A percentile compares a stretch with the other conserved stretches of the same genome.
Conservation (phyloP, 1,140 invertebrate species). For the Heliconius nattereri region DNA sequence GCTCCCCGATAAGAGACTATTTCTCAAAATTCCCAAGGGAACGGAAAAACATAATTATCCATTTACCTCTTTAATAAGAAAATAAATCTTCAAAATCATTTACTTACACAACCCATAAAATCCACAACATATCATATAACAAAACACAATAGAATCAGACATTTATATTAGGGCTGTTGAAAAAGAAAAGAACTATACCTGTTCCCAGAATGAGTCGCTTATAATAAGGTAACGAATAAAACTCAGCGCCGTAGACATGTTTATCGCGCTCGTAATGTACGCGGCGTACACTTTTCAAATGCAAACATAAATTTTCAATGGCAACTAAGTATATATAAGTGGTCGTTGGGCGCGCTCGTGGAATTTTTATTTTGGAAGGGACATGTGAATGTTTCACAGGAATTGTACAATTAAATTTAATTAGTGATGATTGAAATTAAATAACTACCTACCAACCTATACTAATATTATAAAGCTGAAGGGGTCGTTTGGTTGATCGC, state of each 20-base stretch:
- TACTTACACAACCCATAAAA: background rate
- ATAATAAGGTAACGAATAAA: constrained; percentile 29
- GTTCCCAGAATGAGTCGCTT: constrained; percentile 18
- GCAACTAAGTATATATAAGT: constrained; percentile 18
- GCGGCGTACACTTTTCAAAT: constrained; percentile 20
- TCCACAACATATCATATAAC: constrained; percentile 4
- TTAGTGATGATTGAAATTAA: background rate
- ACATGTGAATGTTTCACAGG: background rate
- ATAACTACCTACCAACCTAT: background rate
- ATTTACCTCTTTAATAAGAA: background rate
- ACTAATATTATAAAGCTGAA: background rate
- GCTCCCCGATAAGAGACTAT: too few relatives aligned
- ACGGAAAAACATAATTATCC: too few relatives aligned
- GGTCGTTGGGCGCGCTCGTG: constrained; percentile 1
- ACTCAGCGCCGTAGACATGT: constrained; percentile 17
- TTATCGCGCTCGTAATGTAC: constrained; percentile 21
- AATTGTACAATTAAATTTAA: background rate
- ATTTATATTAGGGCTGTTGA: constrained; percentile 4
- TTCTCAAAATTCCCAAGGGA: too few relatives aligned
- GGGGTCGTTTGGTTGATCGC: background rate
- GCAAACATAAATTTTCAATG: constrained; percentile 20
- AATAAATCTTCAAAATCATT: background rate
- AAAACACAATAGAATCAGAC: constrained; percentile 15
- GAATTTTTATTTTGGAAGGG: constrained; percentile 7
- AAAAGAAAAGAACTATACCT: background rate